Evolutionary conservation across 2,888 invertebrate species (phyloP).

Genomic region (Selenia dentaria): DNA sequence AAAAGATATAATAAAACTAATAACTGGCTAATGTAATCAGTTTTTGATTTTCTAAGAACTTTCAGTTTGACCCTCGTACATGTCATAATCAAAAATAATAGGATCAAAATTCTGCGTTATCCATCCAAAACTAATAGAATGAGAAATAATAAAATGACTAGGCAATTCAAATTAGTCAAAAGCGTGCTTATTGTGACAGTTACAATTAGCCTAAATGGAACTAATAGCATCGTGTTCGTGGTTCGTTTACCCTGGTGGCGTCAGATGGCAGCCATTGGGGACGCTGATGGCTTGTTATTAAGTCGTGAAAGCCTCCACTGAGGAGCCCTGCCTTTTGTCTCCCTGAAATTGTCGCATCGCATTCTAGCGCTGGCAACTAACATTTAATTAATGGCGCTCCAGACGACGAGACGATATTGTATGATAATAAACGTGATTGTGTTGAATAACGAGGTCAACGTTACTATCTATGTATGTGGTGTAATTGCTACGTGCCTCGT

Average conservation of each 20-base stretch:
- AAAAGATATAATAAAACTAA: too few species aligned
- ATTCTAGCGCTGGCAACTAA: constrained; percentile 28
- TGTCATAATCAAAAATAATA: too few species aligned
- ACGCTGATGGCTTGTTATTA: constrained; percentile 50
- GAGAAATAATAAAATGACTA: too few species aligned
- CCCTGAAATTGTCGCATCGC: constrained; percentile 35
- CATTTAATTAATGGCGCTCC: constrained; percentile 41
- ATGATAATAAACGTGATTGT: constrained; percentile 25
- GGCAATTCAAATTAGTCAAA: too few species aligned
- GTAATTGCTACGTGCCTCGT: constrained; percentile 10
- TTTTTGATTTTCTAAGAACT: too few species aligned
- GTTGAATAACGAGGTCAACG: constrained; percentile 26
- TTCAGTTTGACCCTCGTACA: too few species aligned
- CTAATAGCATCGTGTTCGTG: constrained; percentile 39
- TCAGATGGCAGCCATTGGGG: constrained; percentile 42
- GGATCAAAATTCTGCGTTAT: too few species aligned
- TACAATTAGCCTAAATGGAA: constrained; percentile 58
- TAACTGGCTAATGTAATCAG: too few species aligned
- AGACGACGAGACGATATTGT: constrained; percentile 16
- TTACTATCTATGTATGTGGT: constrained; percentile 17
- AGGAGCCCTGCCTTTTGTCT: constrained; percentile 50
- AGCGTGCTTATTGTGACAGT: constrained; percentile 32
- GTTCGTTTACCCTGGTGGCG: constrained; percentile 47
- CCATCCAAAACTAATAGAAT: too few species aligned
- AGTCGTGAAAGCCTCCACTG: constrained; percentile 43